Base-by-base conservation (phyloP, 2,113 vertebrate species). In the Tamias sibiricus region DNA sequence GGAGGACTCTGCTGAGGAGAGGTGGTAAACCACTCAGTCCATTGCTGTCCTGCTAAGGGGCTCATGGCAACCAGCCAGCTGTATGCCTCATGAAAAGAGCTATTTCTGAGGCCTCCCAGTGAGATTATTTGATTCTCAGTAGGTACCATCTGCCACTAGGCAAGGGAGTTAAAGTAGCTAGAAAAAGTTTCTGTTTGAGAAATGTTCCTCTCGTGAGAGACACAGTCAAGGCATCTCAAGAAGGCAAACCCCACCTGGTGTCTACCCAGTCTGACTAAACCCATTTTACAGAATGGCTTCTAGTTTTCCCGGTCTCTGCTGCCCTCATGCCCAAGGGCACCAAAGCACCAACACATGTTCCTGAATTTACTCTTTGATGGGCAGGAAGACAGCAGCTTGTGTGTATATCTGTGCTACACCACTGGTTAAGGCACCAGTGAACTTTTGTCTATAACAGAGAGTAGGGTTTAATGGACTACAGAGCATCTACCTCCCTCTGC, bases 281-380 rank as follows among this genome's bases (percentile, higher is more conserved):
- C 62, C 14, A 2, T 20, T 2, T 80, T 79, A 62, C 30, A 83
- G 91, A 80, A 64, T 52, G 74, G 13, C 76, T 95, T 85, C 84
- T 95, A 47, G 94, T 94, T 96, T 96, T 87, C 92, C 62, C 91
- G 76, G 22, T 94, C 37, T 94, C 82, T 47, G 76, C 93, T 93
- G 84, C 37, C 77, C 42, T 87, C 95, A 90, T 1, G 0, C 85
- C 57, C 32, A 80, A 68, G 94, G 77, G 83, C 47, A 94, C 40
- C 83, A 90, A 87, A 95, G 35, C 79, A 57, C 22, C 77, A 93
- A 74, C 54, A 90, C 2, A 89, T 93, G 62, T 95, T 68, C 52
- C 72, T 85, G 68, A 94, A 96, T 85, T 90, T 62, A 92, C 8
- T 87, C 68, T 47, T 22, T 16, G 28, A 69, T 91, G 75, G 84